A percentile compares a stretch with the other conserved stretches of the same genome.
phyloP scores from a whole-genome alignment of 2,797 vertebrate species.

The Pristis pectinata region DNA sequence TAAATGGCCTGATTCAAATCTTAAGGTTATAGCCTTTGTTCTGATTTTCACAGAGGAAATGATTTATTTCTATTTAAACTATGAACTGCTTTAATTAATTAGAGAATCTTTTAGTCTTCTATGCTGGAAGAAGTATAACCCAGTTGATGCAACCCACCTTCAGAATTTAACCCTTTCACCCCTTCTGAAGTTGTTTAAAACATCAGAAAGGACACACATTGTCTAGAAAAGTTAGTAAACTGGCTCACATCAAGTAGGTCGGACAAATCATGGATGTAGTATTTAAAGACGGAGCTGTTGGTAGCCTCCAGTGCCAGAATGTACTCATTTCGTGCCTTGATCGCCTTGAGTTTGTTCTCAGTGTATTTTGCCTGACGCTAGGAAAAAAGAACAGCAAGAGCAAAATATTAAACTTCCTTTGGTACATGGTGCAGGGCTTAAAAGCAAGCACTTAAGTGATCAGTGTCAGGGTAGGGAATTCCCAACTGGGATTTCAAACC shows the following conservation, averaged over 20 bases:
- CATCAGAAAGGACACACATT: neutral
- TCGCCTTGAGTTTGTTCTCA: slow-evolving; percentile 92
- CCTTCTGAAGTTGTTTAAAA: neutral
- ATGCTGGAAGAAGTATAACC: neutral
- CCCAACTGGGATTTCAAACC: neutral
- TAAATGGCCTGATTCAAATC: neutral
- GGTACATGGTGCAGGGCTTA: too few relatives aligned
- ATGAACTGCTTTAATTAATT: neutral
- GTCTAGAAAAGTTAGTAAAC: slow-evolving; percentile 24
- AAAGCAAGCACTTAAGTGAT: neutral
- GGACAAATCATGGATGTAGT: slow-evolving; percentile 96
- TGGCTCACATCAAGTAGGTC: slow-evolving; percentile 94
- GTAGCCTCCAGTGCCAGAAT: slow-evolving; percentile 90
- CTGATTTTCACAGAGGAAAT: neutral
- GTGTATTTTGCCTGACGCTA: slow-evolving; percentile 97
- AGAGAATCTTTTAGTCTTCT: too few relatives aligned
- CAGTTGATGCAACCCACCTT: neutral
- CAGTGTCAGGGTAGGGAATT: neutral
- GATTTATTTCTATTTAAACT: neutral
- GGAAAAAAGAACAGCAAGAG: slow-evolving; percentile 42
- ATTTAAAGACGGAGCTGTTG: slow-evolving; percentile 95
- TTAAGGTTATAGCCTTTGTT: neutral
- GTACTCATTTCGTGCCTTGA: slow-evolving; percentile 94
- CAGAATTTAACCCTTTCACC: neutral
- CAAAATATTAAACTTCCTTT: neutral